Evolutionary conservation across 2,797 vertebrate genomes (phyloP), one percentile per base, ranked within the genome.

Genomic region (Tamandua tetradactyla): DNA sequence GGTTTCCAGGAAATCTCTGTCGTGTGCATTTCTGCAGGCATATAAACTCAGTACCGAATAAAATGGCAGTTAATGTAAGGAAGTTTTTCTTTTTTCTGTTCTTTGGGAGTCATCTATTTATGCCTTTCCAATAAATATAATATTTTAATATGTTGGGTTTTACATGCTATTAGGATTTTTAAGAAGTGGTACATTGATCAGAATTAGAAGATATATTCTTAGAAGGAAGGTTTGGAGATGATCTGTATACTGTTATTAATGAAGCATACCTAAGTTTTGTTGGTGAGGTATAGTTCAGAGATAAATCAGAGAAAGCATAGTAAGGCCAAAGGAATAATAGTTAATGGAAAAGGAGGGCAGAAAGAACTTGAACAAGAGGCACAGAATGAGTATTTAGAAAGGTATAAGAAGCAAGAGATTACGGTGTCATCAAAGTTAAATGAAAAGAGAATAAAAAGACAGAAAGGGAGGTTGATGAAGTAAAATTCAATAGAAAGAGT

Each of bases 131-230:
- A 42, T 49, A 32, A 59, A 61, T 66, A 78, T 42, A 76, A 49
- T 32, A 74, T 30, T 82, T 91, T 61, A 72, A 22, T 22, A 72
- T 88, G 3, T 66, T 87, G 30, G n/a, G 30, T n/a, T 93, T 95
- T 49, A 61, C 22, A 13, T 78, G 42, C 27, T 81, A 47, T 5
- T 57, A 66, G 42, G 76, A 74, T 84, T 93, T 76, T 89, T 62
- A 90, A 42, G 10, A 90, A 71, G 10, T 68, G 59, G 42, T n/a
- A 72, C 15, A 30, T 69, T 64, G 47, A 52, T 85, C 47, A 81
- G 52, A 79, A 68, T n/a, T n/a, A 76, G 55, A n/a, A 72, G 87
- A 68, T 7, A 79, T 18, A 79, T 17, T 74, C 20, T 49, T 35
- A 75, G 37, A 93, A 66, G 11, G 42, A 40, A 94, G 30, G 52